Evolutionary conservation across 2,113 vertebrate species (phyloP), one percentile per base, ranked within the genome.

Genomic region (Pituophis catenifer): DNA sequence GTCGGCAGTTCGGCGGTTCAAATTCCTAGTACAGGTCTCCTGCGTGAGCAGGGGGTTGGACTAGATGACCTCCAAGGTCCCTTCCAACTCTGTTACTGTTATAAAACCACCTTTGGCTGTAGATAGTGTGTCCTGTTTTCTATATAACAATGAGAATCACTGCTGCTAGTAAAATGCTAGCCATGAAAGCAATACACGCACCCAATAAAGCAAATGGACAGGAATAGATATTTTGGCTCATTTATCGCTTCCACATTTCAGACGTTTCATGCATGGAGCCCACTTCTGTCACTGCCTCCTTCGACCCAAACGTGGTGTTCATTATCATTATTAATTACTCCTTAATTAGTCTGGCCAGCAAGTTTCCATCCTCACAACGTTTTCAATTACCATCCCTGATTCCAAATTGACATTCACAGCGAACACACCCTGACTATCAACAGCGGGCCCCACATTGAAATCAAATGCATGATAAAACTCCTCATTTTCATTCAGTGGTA

Each of bases 401-500:
- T 86, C 53, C 0, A n/a, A n/a, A n/a, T 2, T 75, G 81, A 59
- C 58, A 93, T 95, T 89, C 90, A 95, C 94, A n/a, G 89, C 48
- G 89, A 89, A 0, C 0, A 23, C 89, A 52, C 1, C 57, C 13
- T 33, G 29, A 87, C 88, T 88, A 95, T 10, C 92, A 52, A 91
- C 90, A 90, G 6, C 33, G 81, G 94, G 2, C 33, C 6, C 81
- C 94, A n/a, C 91, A 94, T 95, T 96, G 96, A 95, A 95, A 95
- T 93, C 29, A 96, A 96, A n/a, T 94, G 44, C 23, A 93, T 90
- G 53, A 50, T 92, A 88, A 93, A 91, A 93, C 29, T 92, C 9
- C 13, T 95, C 81, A 89, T 97, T 93, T 96, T 58, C 94, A 0
- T 94, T 96, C 93, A 95, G 95, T 94, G 91, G 1, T 88, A 17